Base-by-base conservation (phyloP, 2,113 vertebrate species). In the Brienomyrus brachyistius region DNA sequence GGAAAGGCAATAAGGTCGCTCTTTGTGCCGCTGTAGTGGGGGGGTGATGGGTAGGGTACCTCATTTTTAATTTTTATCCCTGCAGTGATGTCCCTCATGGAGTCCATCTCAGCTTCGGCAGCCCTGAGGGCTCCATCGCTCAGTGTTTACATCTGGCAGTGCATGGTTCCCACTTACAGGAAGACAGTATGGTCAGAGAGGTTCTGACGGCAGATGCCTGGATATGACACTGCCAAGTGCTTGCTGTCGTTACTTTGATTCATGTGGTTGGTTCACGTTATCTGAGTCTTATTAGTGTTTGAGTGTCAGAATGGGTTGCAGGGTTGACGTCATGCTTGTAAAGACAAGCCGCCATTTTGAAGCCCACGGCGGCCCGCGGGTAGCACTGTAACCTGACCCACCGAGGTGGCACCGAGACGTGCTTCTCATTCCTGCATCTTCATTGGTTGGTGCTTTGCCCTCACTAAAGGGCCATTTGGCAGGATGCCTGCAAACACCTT, bases 1-100 rank as follows among this genome's bases (percentile, higher is more conserved):
- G 89, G 90, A 59, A 90, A 50, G 40, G 90, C 62, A 84, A 91
- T 91, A 92, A 87, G 84, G 86, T 91, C 74, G 6, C 82, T 54
- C 62, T 89, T 45, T 93, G 92, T 93, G 90, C 91, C 23, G 11
- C 43, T 27, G 4, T n/a, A 43, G 21, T 66, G 31, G n/a, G 31
- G 31, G 27, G 35, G 15, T 23, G 70, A 35, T 1, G 11, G 70
- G 31, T 17, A 5, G 31, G 70, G 31, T 19, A 15, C 31, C n/a
- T 77, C 54, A 40, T 77, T 77, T 77, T 77, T 1, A 2, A 77
- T 6, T 40, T 40, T 40, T 31, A 40, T 77, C 10, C 31, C 31
- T 40, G 31, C 31, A 40, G 11, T 77, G 70, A 77, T 40, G 11
- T 17, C 35, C 27, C 74, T 80, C 35, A 43, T 27, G 10, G 3